Percentiles rank a stretch among this genome's conserved stretches.
phyloP scores from a whole-genome alignment of 2,797 vertebrate species.

The Tokudaia muenninki region DNA sequence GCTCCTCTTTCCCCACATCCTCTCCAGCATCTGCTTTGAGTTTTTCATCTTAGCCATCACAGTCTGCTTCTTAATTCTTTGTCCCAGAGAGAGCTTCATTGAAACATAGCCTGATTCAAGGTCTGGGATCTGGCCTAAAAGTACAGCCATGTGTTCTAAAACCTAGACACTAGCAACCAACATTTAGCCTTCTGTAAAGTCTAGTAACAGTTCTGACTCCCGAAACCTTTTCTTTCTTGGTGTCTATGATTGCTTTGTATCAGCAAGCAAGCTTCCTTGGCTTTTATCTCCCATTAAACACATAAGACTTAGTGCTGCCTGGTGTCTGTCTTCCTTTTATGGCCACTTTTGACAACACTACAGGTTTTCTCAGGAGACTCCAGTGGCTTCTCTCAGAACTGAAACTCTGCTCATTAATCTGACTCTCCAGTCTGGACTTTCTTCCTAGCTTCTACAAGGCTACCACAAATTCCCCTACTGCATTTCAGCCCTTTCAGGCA shows the following conservation, averaged over 20 bases:
- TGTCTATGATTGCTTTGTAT: not conserved
- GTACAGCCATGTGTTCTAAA: not conserved
- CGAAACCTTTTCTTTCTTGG: not conserved
- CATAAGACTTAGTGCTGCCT: not conserved
- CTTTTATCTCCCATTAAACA: not conserved
- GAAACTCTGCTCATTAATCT: not conserved
- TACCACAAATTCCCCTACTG: not conserved
- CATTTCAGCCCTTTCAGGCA: not conserved
- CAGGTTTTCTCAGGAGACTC: not conserved
- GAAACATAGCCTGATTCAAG: not conserved
- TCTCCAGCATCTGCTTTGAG: too few species aligned
- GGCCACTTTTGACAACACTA: not conserved
- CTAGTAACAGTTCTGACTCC: not conserved
- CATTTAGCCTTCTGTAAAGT: not conserved
- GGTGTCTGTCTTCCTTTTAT: not conserved
- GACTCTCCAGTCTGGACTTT: not conserved
- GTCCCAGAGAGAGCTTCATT: not conserved
- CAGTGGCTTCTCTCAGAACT: not conserved
- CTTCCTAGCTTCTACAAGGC: not conserved
- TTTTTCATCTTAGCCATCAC: not conserved
- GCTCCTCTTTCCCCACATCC: too few species aligned
- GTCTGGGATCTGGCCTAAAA: not conserved
- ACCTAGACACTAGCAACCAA: not conserved
- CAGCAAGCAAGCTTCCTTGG: not conserved
- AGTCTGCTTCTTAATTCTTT: not conserved